Conservation (phyloP, 2,797 vertebrate genomes). For the Epinephelus malabaricus region DNA sequence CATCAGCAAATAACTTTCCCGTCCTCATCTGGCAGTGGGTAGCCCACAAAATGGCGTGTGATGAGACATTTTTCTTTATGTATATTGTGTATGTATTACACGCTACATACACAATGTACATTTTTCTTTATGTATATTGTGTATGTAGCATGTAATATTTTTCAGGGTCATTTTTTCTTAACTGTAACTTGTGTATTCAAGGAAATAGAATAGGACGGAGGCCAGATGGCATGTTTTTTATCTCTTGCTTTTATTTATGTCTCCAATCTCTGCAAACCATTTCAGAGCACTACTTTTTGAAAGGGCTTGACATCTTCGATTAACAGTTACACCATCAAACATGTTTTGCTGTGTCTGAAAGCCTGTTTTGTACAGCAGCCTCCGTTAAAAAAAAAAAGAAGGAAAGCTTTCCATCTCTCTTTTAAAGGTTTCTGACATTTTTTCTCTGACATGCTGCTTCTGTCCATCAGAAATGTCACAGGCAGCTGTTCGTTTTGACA, state of each 20-base stretch:
- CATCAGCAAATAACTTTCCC: not conserved
- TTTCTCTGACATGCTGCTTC: not conserved
- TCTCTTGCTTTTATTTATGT: not conserved
- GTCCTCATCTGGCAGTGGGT: not conserved
- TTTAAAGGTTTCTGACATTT: slow-evolving; percentile 1
- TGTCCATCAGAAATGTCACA: not conserved
- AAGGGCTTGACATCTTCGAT: not conserved
- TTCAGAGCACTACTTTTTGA: not conserved
- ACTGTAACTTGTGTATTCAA: no score
- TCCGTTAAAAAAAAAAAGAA: not conserved
- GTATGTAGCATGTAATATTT: no score
- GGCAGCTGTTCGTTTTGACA: slow-evolving; percentile 4
- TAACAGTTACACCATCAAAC: not conserved
- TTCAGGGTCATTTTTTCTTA: no score
- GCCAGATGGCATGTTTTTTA: not conserved
- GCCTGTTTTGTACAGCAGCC: not conserved
- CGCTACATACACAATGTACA: no score
- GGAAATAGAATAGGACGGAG: no score
- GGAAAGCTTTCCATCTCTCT: not conserved
- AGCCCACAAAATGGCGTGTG: not conserved
- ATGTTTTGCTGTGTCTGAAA: not conserved
- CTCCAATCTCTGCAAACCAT: not conserved
- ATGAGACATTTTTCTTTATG: not conserved
- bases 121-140: not conserved
- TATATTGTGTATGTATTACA: no score